Conservation (phyloP, 1,140 invertebrate genomes). For the Aricia agestis region DNA sequence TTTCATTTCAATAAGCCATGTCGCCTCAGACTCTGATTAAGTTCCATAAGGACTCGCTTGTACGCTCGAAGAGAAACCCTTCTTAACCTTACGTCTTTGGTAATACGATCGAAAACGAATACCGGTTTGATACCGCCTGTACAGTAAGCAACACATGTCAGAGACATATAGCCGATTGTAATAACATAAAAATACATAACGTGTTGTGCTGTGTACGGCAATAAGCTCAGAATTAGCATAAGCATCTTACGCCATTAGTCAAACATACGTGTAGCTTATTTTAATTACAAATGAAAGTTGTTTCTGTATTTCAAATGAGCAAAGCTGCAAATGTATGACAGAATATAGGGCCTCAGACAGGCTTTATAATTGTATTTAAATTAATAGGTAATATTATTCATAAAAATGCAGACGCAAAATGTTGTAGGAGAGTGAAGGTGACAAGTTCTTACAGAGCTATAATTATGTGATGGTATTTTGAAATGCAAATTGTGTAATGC, state of each 20-base stretch:
- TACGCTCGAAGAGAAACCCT: too few species aligned
- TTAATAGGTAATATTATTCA: background rate
- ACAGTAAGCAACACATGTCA: slow-evolving; percentile 14
- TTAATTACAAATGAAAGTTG: slow-evolving; percentile 15
- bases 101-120: too few species aligned
- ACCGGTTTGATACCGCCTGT: slow-evolving; percentile 30
- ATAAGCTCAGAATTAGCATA: slow-evolving; percentile 45
- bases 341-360: background rate
- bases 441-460: background rate
- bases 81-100: too few species aligned
- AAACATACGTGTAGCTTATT: slow-evolving; percentile 13
- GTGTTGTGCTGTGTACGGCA: slow-evolving; percentile 22
- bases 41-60: slow-evolving; percentile 21
- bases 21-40: slow-evolving; percentile 57
- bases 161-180: slow-evolving; percentile 12
- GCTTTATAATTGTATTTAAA: background rate
- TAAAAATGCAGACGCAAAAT: background rate
- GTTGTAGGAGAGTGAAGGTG: background rate
- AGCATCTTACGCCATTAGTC: slow-evolving; percentile 40
- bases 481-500: background rate
- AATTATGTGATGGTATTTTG: background rate
- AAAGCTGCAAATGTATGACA: background rate
- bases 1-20: slow-evolving; percentile 57
- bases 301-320: slow-evolving; percentile 4
- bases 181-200: slow-evolving; percentile 14